These are phyloP conservation scores for Drosophila dunni DNA, from an alignment of 1,140 invertebrate genomes.

Conservation along the genomic window DNA sequence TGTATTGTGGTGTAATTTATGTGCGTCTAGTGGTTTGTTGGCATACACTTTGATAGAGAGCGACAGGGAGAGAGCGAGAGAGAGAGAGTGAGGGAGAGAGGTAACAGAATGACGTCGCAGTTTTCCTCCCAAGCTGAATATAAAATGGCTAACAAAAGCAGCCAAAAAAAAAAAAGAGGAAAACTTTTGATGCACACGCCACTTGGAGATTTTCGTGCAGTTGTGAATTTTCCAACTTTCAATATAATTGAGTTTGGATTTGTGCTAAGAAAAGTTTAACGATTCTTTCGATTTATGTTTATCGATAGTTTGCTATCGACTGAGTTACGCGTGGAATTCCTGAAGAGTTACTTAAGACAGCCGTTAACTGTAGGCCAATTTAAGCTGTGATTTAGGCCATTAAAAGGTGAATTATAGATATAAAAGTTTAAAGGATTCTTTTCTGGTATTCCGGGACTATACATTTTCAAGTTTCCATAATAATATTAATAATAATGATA, in stretches of 20 bases:
- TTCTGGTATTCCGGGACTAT: no score
- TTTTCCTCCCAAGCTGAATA: background rate
- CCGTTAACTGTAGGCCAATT: background rate
- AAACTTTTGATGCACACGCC: slow-evolving; percentile 23
- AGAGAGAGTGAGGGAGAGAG: background rate
- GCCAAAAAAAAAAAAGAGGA: background rate
- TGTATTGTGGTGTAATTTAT: slow-evolving; percentile 58
- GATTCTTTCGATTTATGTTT: background rate
- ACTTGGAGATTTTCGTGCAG: background rate
- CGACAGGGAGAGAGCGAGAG: background rate
- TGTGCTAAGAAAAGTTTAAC: background rate
- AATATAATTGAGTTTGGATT: slow-evolving; percentile 14
- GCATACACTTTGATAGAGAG: slow-evolving; percentile 9
- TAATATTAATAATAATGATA: no score
- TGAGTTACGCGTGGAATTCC: background rate
- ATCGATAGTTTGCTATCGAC: slow-evolving; percentile 11
- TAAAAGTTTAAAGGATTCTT: no score
- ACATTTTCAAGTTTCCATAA: no score
- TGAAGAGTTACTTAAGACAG: background rate
- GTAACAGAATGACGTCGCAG: background rate
- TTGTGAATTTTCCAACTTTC: slow-evolving; percentile 3
- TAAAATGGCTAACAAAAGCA: slow-evolving; percentile 16
- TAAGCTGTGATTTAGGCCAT: background rate
- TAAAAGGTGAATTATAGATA: no score
- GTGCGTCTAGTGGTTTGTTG: slow-evolving; percentile 41